Evolutionary conservation across 2,888 invertebrate species (phyloP), one percentile per base, ranked within the genome.

Genomic region (Athalia circularis): DNA sequence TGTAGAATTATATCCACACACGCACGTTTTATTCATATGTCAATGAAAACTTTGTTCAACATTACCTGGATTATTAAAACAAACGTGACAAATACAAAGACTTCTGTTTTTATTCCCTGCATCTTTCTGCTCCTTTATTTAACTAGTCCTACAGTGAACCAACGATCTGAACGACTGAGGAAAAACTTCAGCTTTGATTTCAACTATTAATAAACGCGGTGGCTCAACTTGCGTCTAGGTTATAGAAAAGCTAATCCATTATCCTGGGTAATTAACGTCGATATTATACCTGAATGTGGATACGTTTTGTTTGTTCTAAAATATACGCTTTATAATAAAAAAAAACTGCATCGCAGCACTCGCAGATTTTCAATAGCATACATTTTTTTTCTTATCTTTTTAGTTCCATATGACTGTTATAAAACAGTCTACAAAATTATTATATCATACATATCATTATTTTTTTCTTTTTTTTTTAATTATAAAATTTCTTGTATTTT

Each of bases 251-350:
- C 72, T 59, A 47, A 72, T 72, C 47, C 47, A 72, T 72, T 72
- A 72, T 59, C 72, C 15, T 47, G 13, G n/a, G 57, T 59, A 72
- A 72, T 72, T 72, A 72, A 72, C 72, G 72, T 72, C 72, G 13
- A 9, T 45, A 9, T 6, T 72, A 57, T 72, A 45, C 43, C 5
- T 68, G 54, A 29, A 15, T 54, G 68, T 29, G 5, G 11, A n/a
- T 54, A 52, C 68, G 43, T 68, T 68, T 68, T 52, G 68, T 52
- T 52, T 48, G 54, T 52, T 54, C 54, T 52, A n/a, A n/a, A 68
- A 5, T 13, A 11, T 52, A 29, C 48, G 11, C 68, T n/a, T 4
- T 61, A 15, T 15, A 15, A 29, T 29, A 29, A 0, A 29, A 29
- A 0, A 29, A 29, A 29, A 29, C 29, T 29, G 29, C 29, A 29